Evolutionary conservation across 2,113 vertebrate genomes (phyloP), one percentile per base, ranked within the genome.

Genomic region (Sander vitreus): DNA sequence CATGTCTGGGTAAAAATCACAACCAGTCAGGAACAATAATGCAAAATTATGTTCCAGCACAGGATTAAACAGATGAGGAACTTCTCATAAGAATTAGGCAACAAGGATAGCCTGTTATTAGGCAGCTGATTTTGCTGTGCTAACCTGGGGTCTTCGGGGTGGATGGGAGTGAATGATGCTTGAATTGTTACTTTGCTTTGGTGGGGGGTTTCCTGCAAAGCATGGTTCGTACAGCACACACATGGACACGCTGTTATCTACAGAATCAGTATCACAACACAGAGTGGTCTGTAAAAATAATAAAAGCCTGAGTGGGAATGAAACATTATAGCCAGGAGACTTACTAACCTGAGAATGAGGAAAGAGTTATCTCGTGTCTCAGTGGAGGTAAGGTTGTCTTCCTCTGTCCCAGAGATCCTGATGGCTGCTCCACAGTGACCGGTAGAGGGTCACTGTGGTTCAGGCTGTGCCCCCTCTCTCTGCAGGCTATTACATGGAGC

Each of bases 161-260:
- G 89, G 88, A 69, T 91, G 88, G 73, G 91, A 91, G 53, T 87
- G 89, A 85, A 93, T 92, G 81, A 93, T 91, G 80, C 88, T 93
- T 63, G 80, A 84, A 33, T 69, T 70, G 72, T 68, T 57, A 50
- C 67, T 78, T 73, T 88, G 60, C 50, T 85, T 84, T 54, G 43
- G 66, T 63, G 64, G 53, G 4, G 77, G 12, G 25, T 19, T 11
- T 76, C 63, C 89, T 93, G 86, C 36, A 74, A 91, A 53, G 68
- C 47, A 55, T 30, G 62, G 55, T 23, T 85, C 45, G 87, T 58
- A 75, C n/a, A 88, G 4, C 73, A 81, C 53, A 86, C 36, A 57
- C 14, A 91, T 25, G 51, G 48, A 74, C 1, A 87, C 51, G 59
- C 16, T 36, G 54, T 55, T 48, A n/a, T 60, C 5, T 47, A 23